Base-by-base conservation (phyloP, 2,113 vertebrate species). In the Zonotrichia leucophrys region DNA sequence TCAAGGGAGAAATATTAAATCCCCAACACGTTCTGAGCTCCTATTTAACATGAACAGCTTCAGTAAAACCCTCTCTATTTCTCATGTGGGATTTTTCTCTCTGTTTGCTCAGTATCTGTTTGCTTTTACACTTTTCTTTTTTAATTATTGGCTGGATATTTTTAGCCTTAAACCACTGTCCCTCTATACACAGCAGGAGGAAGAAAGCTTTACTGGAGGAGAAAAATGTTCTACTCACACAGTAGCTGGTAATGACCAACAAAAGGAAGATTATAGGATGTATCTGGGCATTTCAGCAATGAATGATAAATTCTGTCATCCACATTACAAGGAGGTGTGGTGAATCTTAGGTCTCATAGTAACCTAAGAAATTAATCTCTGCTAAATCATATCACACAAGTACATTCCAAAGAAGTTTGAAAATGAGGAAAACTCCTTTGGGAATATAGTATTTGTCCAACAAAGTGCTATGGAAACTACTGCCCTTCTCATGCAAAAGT, bases 1-100 rank as follows among this genome's bases (percentile, higher is more conserved):
- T 95, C 88, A 93, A 92, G 69, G 53, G 31, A 93, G 86, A 96
- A 94, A 81, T 56, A 77, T 12, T 77, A 94, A 94, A 89, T 53
- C 88, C 41, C 67, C 79, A 95, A 83, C 60, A 64, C 25, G 30
- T 30, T n/a, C 27, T 9, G 30, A 96, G 85, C 55, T 93, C 31
- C 50, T 78, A 24, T 60, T 62, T 70, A 74, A 78, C 24, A 69
- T 13, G 11, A 88, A 39, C 4, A 80, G 35, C 68, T 74, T 53
- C 11, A 13, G 52, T 72, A 82, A 85, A 63, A 42, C 5, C 14
- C 23, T 50, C 42, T 63, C 64, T 25, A 11, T 23, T 60, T 80
- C 77, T 64, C 64, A 81, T n/a, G 31, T 21, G 42, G 9, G 30
- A 52, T 77, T 58, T 63, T 86, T 46, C 31, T 77, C 33, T 75